These are phyloP conservation scores for Cyanoderma ruficeps DNA, from an alignment of 2,113 vertebrate genomes.

Conservation along the genomic window DNA sequence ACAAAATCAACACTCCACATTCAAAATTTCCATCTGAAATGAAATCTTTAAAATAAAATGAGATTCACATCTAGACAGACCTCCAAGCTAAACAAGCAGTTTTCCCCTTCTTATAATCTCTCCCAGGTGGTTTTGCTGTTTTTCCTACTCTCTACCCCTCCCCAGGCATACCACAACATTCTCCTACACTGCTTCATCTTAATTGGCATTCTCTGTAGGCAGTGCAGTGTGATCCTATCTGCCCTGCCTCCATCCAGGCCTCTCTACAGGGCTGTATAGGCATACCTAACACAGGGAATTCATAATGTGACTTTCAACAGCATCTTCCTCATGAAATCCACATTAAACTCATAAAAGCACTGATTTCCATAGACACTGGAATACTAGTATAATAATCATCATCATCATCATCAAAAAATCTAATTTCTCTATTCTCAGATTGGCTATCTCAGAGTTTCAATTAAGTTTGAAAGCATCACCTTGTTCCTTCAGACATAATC, in stretches of 20 bases:
- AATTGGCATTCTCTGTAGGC: neutral
- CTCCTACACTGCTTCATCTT: neutral
- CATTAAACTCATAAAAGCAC: neutral
- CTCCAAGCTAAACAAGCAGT: neutral
- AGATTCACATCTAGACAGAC: neutral
- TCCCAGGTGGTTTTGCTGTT: neutral
- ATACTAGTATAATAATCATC: neutral
- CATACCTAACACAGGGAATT: neutral
- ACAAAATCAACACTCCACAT: neutral
- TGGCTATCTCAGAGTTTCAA: neutral
- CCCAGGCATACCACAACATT: neutral
- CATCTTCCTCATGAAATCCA: neutral
- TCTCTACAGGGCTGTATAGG: neutral
- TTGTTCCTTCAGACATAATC: neutral
- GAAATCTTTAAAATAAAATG: neutral
- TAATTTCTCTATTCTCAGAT: neutral
- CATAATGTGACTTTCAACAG: neutral
- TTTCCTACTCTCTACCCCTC: neutral
- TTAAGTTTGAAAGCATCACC: neutral
- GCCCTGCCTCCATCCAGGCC: neutral
- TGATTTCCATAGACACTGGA: neutral
- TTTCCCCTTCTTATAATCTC: neutral
- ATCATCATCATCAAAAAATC: neutral
- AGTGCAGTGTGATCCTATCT: rapidly evolving
- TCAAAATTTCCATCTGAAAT: neutral